Base-by-base conservation (phyloP, 2,888 invertebrate species). In the Poecilus cupreus region DNA sequence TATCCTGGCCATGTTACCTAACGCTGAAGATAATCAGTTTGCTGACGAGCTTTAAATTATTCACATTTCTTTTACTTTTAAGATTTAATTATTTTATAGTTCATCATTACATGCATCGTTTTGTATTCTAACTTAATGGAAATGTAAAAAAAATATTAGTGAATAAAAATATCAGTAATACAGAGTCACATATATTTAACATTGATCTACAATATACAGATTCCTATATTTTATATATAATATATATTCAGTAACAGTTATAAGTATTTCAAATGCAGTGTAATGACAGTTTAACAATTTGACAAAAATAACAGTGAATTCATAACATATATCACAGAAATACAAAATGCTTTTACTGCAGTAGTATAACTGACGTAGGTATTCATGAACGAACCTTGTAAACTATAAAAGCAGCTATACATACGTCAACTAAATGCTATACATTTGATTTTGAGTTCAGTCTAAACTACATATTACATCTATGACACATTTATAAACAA, bases 311-410 rank as follows among this genome's bases (percentile, higher is more conserved):
- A 79, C 79, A 64, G 32, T 24, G 60, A 78, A 79, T 51, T 68
- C 68, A 77, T 77, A 77, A 57, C 57, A 77, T 60, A 79, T 79
- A 79, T 79, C 79, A 79, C 79, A 79, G 79, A 68, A 79, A 78
- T 78, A 57, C 37, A 76, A 79, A 79, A 68, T 46, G 32, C 32
- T 49, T 32, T n/a, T 43, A 64, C 64, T 78, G 46, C 43, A 78
- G 39, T 18, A 78, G 68, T 49, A 68, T 68, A 79, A 32, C 51
- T 68, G 57, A 79, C 20, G 39, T 32, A 32, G 32, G 4, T 60
- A 60, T 18, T 46, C 60, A 37, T 32, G 3, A 64, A 74, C 6
- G 24, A 49, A 22, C 22, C 13, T 8, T 24, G 49, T 13, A 49
- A n/a, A 37, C 16, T 72, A 22, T 13, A 72, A 20, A 70, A 43